Conservation (phyloP, 2,113 vertebrate genomes). For the Catharus bicknelli region DNA sequence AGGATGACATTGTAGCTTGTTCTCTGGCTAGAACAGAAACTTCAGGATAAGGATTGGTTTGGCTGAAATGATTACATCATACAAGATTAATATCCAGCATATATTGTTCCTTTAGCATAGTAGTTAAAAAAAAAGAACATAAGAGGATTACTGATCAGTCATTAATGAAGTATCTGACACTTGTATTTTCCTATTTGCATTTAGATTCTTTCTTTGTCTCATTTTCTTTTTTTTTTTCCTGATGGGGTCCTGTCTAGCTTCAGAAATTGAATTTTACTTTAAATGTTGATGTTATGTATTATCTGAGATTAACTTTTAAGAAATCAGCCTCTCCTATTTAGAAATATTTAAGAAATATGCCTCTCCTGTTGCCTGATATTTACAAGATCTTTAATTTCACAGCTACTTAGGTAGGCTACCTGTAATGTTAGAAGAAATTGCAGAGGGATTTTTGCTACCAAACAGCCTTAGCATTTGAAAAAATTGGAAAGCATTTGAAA, state of each 20-base stretch:
- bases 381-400: background rate
- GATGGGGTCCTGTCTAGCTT: background rate
- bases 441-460: background rate
- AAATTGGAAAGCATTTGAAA: background rate
- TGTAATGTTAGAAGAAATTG: background rate
- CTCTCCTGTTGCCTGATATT: background rate
- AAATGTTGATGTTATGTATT: background rate
- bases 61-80: background rate
- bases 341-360: background rate
- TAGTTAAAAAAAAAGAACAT: background rate
- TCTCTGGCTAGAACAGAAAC: background rate
- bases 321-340: background rate
- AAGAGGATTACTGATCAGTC: slow-evolving; percentile 52
- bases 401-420: background rate
- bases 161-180: slow-evolving; percentile 38
- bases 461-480: background rate
- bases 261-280: slow-evolving; percentile 18
- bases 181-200: slow-evolving; percentile 52
- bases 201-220: slow-evolving; percentile 47
- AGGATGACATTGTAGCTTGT: background rate
- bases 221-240: background rate
- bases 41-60: background rate
- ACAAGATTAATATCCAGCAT: background rate
- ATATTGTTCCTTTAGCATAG: background rate
- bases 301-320: background rate